Conservation (phyloP, 2,113 vertebrate species). For the Agapornis roseicollis region DNA sequence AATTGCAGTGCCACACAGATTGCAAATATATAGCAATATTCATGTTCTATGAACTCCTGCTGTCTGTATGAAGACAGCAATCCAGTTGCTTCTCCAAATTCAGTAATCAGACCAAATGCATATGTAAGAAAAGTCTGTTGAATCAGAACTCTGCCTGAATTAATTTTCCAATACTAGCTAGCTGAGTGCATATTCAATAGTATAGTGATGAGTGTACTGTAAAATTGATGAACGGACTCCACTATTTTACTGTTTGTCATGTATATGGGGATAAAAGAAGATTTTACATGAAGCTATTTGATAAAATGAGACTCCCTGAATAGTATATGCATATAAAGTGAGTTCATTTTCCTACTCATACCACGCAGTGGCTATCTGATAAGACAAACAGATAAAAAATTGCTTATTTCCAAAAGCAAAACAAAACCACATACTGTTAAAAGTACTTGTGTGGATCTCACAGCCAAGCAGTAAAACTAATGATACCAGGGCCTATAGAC, state of each 20-base stretch:
- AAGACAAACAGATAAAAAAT: background rate
- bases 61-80: background rate
- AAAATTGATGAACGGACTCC: conserved; percentile 8
- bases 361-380: background rate
- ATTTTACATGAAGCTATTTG: background rate
- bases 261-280: background rate
- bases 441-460: background rate
- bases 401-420: conserved; percentile 14
- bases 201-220: background rate
- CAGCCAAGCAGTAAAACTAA: background rate
- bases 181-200: background rate
- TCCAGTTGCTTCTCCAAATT: background rate
- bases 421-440: background rate
- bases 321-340: background rate
- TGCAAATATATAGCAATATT: background rate
- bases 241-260: background rate
- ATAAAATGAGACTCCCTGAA: background rate
- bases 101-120: conserved; percentile 24
- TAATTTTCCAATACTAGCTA: conserved; percentile 8
- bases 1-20: background rate
- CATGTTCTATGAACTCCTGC: background rate
- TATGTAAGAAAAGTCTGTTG: background rate
- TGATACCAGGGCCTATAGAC: background rate
- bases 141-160: background rate
- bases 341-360: background rate